phyloP scores from a whole-genome alignment of 2,797 vertebrate species.

The Anisognathus igniventris region DNA sequence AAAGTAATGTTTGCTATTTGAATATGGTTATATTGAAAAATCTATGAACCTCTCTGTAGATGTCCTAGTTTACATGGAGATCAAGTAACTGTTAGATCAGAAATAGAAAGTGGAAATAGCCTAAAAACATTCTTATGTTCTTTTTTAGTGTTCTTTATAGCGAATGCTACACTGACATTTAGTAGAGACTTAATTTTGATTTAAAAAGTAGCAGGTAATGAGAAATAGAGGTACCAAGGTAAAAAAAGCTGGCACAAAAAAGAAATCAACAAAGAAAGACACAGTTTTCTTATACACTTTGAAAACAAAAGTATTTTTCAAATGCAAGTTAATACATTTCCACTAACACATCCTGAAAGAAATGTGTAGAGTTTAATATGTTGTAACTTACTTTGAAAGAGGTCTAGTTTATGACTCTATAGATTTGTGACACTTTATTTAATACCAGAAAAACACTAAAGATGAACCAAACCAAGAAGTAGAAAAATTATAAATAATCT shows the following conservation, averaged over 20 bases:
- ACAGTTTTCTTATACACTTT: background rate
- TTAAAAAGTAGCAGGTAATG: background rate
- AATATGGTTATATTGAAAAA: background rate
- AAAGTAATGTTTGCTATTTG: background rate
- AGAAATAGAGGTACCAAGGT: background rate
- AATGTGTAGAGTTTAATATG: background rate
- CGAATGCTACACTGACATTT: background rate
- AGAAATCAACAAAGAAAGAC: background rate
- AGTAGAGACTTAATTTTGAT: background rate
- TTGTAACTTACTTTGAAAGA: background rate
- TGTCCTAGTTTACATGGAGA: background rate
- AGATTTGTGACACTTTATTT: background rate
- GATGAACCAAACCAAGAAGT: background rate
- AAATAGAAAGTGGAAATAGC: background rate
- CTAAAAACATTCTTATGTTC: background rate
- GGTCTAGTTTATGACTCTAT: background rate
- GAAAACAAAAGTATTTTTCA: background rate
- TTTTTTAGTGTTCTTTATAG: background rate
- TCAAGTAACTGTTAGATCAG: background rate
- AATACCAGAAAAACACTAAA: background rate
- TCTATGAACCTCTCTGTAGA: background rate
- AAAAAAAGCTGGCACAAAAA: background rate
- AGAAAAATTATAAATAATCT: background rate
- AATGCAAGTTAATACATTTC: background rate
- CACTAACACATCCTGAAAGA: background rate